Evolutionary conservation across 2,888 invertebrate species (phyloP).

Genomic region (Leptinotarsa rubiginosa): DNA sequence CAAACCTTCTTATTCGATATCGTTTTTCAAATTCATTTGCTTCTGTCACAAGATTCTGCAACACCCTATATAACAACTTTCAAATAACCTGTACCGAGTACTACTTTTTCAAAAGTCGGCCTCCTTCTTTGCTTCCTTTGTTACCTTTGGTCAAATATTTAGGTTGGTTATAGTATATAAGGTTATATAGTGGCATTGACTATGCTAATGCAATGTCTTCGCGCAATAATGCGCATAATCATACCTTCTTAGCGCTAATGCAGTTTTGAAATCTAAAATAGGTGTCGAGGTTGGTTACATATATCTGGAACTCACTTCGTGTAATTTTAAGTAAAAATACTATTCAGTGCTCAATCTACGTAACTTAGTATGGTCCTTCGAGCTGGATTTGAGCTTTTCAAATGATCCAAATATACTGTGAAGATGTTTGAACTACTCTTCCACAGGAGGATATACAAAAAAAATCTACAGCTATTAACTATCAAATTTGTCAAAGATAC

Average conservation of each 20-base stretch:
- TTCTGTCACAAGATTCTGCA: no score
- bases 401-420: neutral
- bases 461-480: no score
- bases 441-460: no score
- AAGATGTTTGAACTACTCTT: neutral
- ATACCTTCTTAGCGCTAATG: neutral
- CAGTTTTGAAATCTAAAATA: neutral
- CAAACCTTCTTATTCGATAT: no score
- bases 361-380: neutral
- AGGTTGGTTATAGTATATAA: conserved; percentile 39
- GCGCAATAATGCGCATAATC: neutral
- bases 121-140: neutral
- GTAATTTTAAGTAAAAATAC: no score
- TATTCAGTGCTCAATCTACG: no score
- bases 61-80: neutral
- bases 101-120: neutral
- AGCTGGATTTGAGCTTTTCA: neutral
- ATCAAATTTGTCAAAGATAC: no score
- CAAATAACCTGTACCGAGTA: neutral
- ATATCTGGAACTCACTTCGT: no score
- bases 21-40: no score
- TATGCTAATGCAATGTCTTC: neutral
- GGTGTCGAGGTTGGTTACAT: no score
- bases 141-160: conserved; percentile 47
- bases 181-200: conserved; percentile 21